Percentiles rank a stretch among this genome's conserved stretches.
These are phyloP conservation scores for Clusia tigrina DNA, from an alignment of 2,888 invertebrate genomes.

Conservation along the genomic window DNA sequence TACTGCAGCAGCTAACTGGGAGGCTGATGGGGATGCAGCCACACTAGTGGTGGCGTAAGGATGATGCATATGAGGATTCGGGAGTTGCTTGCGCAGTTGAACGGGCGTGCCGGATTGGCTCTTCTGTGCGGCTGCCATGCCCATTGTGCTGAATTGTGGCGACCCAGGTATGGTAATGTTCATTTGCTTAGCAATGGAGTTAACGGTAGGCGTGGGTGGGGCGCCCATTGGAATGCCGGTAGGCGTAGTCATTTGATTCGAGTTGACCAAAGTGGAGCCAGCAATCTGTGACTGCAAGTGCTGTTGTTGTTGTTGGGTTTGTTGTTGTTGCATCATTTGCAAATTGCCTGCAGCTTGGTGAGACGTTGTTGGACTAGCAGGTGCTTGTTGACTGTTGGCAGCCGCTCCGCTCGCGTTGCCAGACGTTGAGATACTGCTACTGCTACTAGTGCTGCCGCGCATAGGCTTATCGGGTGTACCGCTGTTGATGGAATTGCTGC, in stretches of 20 bases:
- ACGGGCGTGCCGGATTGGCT: slow-evolving; percentile 58
- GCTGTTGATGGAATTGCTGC: slow-evolving; percentile 39
- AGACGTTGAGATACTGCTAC: not conserved
- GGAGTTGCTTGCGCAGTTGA: slow-evolving; percentile 61
- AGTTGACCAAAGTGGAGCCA: slow-evolving; percentile 55
- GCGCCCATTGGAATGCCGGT: slow-evolving; percentile 52
- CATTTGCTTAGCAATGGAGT: slow-evolving; percentile 60
- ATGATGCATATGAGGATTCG: slow-evolving; percentile 62
- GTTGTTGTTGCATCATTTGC: slow-evolving; percentile 45
- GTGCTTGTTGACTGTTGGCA: slow-evolving; percentile 20
- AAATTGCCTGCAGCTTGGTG: slow-evolving; percentile 22
- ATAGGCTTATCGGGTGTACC: slow-evolving; percentile 55
- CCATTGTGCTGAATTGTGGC: slow-evolving; percentile 58
- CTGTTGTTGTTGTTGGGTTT: slow-evolving; percentile 50
- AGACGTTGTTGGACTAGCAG: slow-evolving; percentile 20
- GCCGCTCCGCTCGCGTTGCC: slow-evolving; percentile 20
- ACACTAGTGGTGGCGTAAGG: slow-evolving; percentile 45
- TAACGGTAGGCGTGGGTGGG: slow-evolving; percentile 57
- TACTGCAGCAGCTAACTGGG: slow-evolving; percentile 57
- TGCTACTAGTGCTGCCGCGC: slow-evolving; percentile 38
- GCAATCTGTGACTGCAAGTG: slow-evolving; percentile 56
- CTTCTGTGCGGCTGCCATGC: slow-evolving; percentile 56
- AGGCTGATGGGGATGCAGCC: slow-evolving; percentile 46
- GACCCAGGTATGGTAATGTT: slow-evolving; percentile 52
- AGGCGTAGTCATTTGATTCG: slow-evolving; percentile 46